Base-by-base conservation (phyloP, 2,113 vertebrate species). In the Orientallactaga bullata region DNA sequence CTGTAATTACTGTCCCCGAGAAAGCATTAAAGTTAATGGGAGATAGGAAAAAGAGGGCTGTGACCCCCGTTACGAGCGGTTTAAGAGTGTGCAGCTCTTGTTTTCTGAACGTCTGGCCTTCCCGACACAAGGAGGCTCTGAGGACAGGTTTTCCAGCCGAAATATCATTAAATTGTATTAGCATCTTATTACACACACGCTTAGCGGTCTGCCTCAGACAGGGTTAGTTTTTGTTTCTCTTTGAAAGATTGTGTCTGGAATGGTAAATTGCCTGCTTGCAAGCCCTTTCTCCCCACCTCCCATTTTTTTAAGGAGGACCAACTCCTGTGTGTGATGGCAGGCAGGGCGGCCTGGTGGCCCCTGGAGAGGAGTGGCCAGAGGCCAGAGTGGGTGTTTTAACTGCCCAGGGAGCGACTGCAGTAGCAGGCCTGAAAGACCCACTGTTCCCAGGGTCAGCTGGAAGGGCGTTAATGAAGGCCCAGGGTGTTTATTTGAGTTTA, bases 101-200 rank as follows among this genome's bases (percentile, higher is more conserved):
- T 94, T 97, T 97, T 96, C 93, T 93, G 94, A 95, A 95, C 76
- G 96, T 97, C 97, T 97, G 92, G 95, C 94, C 96, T 97, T 97
- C 93, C 95, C 96, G 71, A 95, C 96, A 95, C 96, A 97, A 94
- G 95, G 94, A 92, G 93, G 93, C 93, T 91, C 97, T 96, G 93
- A 96, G 96, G 97, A 97, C 95, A 97, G 96, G 96, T 96, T 97
- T 97, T 95, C 95, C 96, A 97, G 91, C 88, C 85, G 95, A 97
- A 98, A 97, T 97, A 96, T 96, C 96, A 95, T 97, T 97, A 97
- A 96, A 97, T 97, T 96, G 97, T 97, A 97, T 97, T 97, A 98
- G 96, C 97, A 98, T 97, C 97, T 96, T 97, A 97, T 97, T 98
- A 97, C 97, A 95, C 80, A 96, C 90, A 91, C 81, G 96, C 95